These are phyloP conservation scores for Nesogale talazaci DNA, from an alignment of 2,113 vertebrate genomes.

Conservation along the genomic window DNA sequence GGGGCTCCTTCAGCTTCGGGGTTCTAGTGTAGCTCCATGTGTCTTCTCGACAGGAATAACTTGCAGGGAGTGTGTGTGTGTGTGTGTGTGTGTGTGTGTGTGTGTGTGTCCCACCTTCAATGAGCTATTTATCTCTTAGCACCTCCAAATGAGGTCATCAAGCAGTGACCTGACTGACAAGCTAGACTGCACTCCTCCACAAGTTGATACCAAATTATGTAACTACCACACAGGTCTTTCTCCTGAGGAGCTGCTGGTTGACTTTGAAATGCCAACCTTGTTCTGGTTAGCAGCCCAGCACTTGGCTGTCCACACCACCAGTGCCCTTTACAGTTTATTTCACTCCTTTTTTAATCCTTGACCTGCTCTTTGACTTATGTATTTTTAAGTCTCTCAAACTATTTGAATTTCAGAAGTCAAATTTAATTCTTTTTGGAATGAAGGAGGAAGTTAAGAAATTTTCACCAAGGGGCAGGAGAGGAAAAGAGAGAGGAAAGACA, in stretches of 20 bases:
- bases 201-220: too few species aligned
- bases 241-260: not conserved
- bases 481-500: too few species aligned
- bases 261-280: not conserved
- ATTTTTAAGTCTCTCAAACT: not conserved
- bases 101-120: too few species aligned
- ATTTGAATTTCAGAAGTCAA: not conserved
- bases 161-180: too few species aligned
- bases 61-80: too few species aligned
- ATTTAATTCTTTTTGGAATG: not conserved
- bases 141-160: too few species aligned
- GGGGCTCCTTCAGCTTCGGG: too few species aligned
- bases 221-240: not conserved
- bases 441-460: not conserved
- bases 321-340: not conserved
- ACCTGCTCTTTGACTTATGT: not conserved
- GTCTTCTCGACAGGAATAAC: too few species aligned
- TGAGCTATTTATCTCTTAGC: too few species aligned
- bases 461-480: not conserved
- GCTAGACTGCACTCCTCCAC: too few species aligned
- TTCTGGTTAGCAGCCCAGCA: not conserved
- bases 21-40: too few species aligned
- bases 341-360: not conserved
- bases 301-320: not conserved
- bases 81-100: too few species aligned